These are phyloP conservation scores for Hozukius guyotensis DNA, from an alignment of 2,797 vertebrate species.

Conservation along the genomic window DNA sequence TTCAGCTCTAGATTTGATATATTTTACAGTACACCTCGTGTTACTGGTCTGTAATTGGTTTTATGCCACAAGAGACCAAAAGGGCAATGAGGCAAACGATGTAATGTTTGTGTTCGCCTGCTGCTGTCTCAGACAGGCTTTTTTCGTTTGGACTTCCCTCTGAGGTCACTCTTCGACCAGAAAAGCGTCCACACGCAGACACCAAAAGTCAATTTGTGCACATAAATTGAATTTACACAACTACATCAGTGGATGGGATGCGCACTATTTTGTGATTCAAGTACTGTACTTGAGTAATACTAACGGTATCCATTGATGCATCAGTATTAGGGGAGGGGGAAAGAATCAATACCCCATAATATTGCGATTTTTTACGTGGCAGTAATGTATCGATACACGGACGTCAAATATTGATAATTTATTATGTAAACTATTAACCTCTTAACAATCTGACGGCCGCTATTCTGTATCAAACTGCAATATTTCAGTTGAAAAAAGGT, in stretches of 20 bases:
- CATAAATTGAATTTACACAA: not conserved
- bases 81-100: not conserved
- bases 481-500: too few species aligned
- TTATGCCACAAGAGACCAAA: not conserved
- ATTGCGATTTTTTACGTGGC: too few species aligned
- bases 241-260: not conserved
- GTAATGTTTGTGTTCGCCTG: not conserved
- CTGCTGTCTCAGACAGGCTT: not conserved
- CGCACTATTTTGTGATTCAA: not conserved
- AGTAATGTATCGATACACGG: too few species aligned
- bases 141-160: not conserved
- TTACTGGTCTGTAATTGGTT: not conserved
- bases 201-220: not conserved
- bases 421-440: too few species aligned
- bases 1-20: not conserved
- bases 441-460: too few species aligned
- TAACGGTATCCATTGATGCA: not conserved
- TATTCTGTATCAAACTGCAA: too few species aligned
- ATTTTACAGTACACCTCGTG: not conserved
- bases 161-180: not conserved
- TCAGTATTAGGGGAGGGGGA: not conserved
- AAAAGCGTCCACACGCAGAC: not conserved
- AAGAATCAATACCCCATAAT: too few species aligned
- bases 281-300: not conserved
- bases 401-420: too few species aligned